These are phyloP conservation scores for Kryptolebias ocellatus DNA, from an alignment of 2,797 vertebrate species.

Conservation along the genomic window DNA sequence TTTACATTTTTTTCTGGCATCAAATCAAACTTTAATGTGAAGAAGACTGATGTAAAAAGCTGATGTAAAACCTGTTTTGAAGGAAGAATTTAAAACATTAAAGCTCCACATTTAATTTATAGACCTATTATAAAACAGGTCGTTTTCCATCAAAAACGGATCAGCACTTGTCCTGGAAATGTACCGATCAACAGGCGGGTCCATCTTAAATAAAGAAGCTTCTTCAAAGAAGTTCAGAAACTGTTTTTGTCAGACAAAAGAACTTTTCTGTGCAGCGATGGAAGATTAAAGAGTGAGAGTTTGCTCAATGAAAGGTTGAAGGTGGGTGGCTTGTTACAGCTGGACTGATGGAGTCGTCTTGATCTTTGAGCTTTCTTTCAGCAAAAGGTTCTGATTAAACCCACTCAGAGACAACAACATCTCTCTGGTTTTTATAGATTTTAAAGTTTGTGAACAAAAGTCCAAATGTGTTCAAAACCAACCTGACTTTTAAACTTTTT, in stretches of 20 bases:
- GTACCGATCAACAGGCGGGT: neutral
- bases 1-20: too few relatives aligned
- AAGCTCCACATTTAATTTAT: constrained; percentile 10
- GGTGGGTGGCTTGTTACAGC: neutral
- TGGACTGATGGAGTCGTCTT: too few relatives aligned
- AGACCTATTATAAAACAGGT: neutral
- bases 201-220: neutral
- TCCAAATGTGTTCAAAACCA: too few relatives aligned
- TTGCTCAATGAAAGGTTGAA: neutral
- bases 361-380: too few relatives aligned
- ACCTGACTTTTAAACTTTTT: too few relatives aligned
- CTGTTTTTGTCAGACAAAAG: neutral
- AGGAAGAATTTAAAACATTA: too few relatives aligned
- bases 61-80: too few relatives aligned
- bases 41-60: too few relatives aligned
- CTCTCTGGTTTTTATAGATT: too few relatives aligned
- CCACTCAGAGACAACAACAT: too few relatives aligned
- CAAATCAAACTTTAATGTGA: too few relatives aligned
- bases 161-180: constrained; percentile 21
- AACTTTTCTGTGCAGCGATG: constrained; percentile 3
- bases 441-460: too few relatives aligned
- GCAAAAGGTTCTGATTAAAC: neutral
- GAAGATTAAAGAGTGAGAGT: neutral
- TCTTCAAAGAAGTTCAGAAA: neutral
- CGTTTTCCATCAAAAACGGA: neutral